Evolutionary conservation across 2,797 vertebrate genomes (phyloP).

Genomic region (Hemitrygon akajei): DNA sequence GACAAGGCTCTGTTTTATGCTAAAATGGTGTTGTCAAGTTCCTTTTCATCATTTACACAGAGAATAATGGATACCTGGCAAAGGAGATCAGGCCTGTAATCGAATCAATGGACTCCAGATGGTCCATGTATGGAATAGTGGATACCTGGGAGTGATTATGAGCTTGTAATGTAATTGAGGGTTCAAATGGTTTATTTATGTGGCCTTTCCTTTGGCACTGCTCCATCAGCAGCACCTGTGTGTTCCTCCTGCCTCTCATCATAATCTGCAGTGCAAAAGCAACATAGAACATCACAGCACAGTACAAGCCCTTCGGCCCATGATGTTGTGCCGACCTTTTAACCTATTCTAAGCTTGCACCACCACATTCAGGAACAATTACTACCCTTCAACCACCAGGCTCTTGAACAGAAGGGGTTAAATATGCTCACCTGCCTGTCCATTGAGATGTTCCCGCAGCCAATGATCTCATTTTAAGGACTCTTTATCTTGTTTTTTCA

Average conservation of each 20-base stretch:
- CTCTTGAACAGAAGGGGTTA: too few species aligned
- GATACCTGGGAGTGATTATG: constrained; percentile 30
- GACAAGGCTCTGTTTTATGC: constrained; percentile 19
- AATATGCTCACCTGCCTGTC: too few species aligned
- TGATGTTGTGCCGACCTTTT: too few species aligned
- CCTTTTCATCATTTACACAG: background rate
- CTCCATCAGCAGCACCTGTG: constrained; percentile 31
- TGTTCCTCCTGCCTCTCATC: background rate
- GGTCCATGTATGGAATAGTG: constrained; percentile 29
- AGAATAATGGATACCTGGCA: constrained; percentile 34
- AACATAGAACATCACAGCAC: background rate
- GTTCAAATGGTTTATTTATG: constrained; percentile 35
- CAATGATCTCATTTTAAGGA: too few species aligned
- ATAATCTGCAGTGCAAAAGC: background rate
- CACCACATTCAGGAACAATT: too few species aligned
- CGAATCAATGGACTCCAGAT: constrained; percentile 33
- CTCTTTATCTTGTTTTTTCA: too few species aligned
- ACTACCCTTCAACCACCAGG: too few species aligned
- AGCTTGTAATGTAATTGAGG: constrained; percentile 31
- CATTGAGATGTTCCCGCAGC: too few species aligned
- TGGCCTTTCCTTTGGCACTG: background rate
- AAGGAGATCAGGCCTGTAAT: constrained; percentile 18
- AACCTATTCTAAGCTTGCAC: too few species aligned
- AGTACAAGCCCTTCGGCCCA: too few species aligned
- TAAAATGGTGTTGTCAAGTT: constrained; percentile 22